A percentile compares a stretch with the other conserved stretches of the same genome.
Evolutionary conservation across 2,113 vertebrate species (phyloP).

Genomic region (Strigops habroptila): DNA sequence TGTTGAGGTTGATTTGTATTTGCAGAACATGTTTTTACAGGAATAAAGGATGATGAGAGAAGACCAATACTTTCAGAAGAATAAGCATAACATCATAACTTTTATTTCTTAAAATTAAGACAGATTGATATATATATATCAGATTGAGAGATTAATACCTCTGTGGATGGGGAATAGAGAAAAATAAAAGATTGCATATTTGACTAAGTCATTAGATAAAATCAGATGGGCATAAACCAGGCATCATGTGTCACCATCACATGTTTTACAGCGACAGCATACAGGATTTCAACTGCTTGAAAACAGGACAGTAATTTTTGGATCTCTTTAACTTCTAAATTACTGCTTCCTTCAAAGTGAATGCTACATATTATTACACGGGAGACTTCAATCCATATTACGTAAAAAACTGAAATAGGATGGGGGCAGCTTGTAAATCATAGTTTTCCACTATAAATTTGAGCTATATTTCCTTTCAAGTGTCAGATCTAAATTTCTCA

Average conservation of each 20-base stretch:
- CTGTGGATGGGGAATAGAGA: not conserved
- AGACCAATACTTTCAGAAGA: not conserved
- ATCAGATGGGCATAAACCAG: not conserved
- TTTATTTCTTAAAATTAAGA: not conserved
- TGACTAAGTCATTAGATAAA: not conserved
- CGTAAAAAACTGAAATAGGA: not conserved
- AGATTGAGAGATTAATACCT: not conserved
- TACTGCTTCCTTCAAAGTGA: not conserved
- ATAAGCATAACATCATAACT: not conserved
- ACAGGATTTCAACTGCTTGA: not conserved
- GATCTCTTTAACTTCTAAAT: not conserved
- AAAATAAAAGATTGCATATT: not conserved
- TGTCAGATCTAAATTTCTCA: not conserved
- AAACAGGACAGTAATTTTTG: not conserved
- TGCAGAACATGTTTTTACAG: not conserved
- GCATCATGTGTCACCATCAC: not conserved
- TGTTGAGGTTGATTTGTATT: not conserved
- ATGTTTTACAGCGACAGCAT: not conserved
- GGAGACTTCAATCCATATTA: not conserved
- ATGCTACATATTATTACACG: not conserved
- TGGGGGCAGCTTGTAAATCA: not conserved
- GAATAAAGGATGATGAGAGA: not conserved
- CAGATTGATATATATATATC: fast-evolving
- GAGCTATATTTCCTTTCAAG: not conserved
- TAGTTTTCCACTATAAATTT: not conserved